These are phyloP conservation scores for Panthera uncia DNA, from an alignment of 2,113 vertebrate species.

Conservation along the genomic window DNA sequence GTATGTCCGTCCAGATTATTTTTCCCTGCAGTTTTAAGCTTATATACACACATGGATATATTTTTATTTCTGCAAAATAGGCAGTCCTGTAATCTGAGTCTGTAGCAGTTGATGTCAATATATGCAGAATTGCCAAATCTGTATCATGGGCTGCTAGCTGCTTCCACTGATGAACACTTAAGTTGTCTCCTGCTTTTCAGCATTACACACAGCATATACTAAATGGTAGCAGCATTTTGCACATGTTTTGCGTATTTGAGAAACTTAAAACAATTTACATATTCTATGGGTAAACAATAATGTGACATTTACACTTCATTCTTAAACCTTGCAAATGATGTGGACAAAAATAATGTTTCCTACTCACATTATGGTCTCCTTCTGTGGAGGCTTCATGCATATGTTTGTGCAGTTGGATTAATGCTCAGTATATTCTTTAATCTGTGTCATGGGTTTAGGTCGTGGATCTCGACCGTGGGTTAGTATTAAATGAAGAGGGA, in stretches of 20 bases:
- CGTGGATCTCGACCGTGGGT: constrained; percentile 93
- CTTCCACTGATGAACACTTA: neutral
- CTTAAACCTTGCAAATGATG: neutral
- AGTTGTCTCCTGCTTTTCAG: neutral
- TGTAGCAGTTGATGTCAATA: neutral
- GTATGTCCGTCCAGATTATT: neutral
- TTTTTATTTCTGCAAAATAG: neutral
- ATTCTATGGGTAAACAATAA: neutral
- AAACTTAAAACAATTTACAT: neutral
- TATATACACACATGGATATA: neutral
- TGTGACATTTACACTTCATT: neutral
- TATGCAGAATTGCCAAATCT: neutral
- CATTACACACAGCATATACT: neutral
- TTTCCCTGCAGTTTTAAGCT: constrained; percentile 23
- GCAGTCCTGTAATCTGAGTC: neutral
- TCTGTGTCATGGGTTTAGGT: constrained; percentile 85
- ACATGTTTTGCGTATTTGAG: neutral
- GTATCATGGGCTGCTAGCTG: neutral
- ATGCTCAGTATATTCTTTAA: neutral
- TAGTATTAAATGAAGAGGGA: constrained; percentile 96
- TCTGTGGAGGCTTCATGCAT: constrained; percentile 10
- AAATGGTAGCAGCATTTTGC: neutral
- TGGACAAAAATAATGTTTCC: neutral
- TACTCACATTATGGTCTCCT: neutral
- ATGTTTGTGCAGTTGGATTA: neutral